Conservation (phyloP, 2,888 invertebrate species). For the Hydraecia micacea region DNA sequence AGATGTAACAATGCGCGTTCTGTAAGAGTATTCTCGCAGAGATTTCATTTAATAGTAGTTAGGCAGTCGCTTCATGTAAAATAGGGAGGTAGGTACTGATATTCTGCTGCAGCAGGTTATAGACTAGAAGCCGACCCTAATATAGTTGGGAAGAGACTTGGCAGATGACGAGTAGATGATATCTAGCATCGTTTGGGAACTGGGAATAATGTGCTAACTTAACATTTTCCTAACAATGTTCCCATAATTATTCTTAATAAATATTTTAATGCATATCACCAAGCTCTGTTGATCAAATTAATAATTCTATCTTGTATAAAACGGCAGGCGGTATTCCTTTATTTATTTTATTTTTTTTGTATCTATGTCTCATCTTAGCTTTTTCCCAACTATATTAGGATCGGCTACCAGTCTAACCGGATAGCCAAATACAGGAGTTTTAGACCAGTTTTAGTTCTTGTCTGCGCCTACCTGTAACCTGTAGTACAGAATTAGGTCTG, state of each 20-base stretch:
- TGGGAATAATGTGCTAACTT: not conserved
- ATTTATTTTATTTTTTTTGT: too few relatives aligned
- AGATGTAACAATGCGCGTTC: slow-evolving; percentile 19
- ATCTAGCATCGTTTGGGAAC: not conserved
- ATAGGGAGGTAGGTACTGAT: not conserved
- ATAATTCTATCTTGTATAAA: not conserved
- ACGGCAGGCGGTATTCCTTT: not conserved
- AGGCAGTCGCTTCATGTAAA: not conserved
- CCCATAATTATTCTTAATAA: not conserved
- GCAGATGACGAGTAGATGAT: not conserved
- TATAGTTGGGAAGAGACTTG: not conserved
- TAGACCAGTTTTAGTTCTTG: not conserved
- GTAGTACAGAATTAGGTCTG: not conserved
- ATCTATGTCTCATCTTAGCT: not conserved
- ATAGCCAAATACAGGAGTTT: not conserved
- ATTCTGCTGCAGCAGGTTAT: not conserved
- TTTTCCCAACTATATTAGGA: not conserved
- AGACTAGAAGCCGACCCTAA: not conserved
- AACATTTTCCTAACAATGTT: not conserved
- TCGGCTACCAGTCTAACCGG: not conserved
- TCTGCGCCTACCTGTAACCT: not conserved
- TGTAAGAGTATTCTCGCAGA: not conserved
- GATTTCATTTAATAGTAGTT: not conserved
- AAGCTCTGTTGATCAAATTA: not conserved
- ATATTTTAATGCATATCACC: not conserved